phyloP scores from a whole-genome alignment of 2,888 invertebrate genomes.

The Agrotis segetum region DNA sequence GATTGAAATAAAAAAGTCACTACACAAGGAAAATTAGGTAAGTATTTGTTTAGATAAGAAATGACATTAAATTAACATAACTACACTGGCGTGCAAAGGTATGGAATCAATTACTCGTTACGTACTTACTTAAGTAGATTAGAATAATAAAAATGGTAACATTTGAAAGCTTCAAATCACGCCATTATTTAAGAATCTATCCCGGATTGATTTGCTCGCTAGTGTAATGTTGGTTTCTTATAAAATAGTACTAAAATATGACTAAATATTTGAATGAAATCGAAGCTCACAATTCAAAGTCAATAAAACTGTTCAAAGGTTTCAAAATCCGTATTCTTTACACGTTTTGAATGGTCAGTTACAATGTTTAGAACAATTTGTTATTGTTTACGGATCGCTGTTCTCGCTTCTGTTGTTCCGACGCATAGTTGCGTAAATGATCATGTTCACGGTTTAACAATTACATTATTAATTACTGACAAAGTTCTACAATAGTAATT shows the following conservation, averaged over 20 bases:
- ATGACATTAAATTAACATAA: slow-evolving; percentile 1
- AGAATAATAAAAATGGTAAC: no score
- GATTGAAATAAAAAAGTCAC: not conserved
- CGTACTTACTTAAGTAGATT: no score
- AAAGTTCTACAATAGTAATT: slow-evolving; percentile 55
- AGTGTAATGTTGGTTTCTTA: not conserved
- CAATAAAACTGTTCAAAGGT: slow-evolving; percentile 32
- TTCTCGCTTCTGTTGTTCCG: slow-evolving; percentile 39
- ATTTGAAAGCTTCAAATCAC: no score
- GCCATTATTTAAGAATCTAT: no score
- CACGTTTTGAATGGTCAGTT: slow-evolving; percentile 39
- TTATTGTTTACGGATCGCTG: slow-evolving; percentile 39
- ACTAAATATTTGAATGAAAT: slow-evolving; percentile 2
- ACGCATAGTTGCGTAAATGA: slow-evolving; percentile 65
- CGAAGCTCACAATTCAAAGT: slow-evolving; percentile 4
- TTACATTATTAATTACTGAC: slow-evolving; percentile 69
- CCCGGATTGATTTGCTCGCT: no score
- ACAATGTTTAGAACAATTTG: slow-evolving; percentile 43
- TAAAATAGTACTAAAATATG: not conserved
- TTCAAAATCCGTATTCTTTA: slow-evolving; percentile 28
- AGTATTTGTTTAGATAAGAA: not conserved
- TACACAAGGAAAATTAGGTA: not conserved
- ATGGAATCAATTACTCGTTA: no score
- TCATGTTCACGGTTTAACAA: slow-evolving; percentile 66
- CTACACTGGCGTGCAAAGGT: no score